These are phyloP conservation scores for Pocillopora verrucosa DNA, from an alignment of 64 coral and sea anemone genomes.

Conservation along the genomic window DNA sequence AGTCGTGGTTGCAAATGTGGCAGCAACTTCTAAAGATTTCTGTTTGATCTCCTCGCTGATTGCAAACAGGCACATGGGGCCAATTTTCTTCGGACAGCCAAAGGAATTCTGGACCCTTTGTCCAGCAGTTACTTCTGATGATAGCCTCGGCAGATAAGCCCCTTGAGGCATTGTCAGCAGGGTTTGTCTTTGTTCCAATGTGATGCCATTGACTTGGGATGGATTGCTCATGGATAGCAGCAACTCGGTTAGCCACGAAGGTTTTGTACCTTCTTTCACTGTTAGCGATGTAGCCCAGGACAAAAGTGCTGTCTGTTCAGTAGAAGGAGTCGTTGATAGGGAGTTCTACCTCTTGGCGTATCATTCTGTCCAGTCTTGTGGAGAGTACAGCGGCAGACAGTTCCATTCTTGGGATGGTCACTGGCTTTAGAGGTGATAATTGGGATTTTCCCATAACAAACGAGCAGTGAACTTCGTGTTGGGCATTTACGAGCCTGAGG, in stretches of 20 bases:
- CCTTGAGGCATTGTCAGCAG: constrained; percentile 39
- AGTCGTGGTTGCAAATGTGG: neutral
- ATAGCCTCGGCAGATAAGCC: constrained; percentile 9
- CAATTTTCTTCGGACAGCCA: constrained; percentile 9
- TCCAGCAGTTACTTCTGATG: constrained; percentile 2
- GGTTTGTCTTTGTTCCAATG: constrained; percentile 36
- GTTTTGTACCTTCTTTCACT: constrained; percentile 28
- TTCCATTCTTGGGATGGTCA: constrained; percentile 21
- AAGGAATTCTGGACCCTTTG: constrained; percentile 35
- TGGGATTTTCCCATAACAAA: constrained; percentile 12
- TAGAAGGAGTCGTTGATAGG: neutral
- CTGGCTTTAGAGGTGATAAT: neutral
- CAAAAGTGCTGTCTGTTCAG: neutral
- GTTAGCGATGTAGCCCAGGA: constrained; percentile 12
- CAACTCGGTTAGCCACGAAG: constrained; percentile 47
- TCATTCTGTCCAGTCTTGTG: constrained; percentile 33
- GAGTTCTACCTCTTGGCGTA: constrained; percentile 4
- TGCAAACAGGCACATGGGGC: constrained; percentile 26
- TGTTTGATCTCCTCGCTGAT: neutral
- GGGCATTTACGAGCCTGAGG: neutral
- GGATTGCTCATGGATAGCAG: constrained; percentile 38
- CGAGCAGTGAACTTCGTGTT: neutral
- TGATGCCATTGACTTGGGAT: constrained; percentile 42
- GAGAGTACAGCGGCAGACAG: constrained; percentile 29
- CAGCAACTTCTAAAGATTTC: constrained; percentile 9